phyloP scores from a whole-genome alignment of 2,888 invertebrate genomes.

The Pterostichus madidus region DNA sequence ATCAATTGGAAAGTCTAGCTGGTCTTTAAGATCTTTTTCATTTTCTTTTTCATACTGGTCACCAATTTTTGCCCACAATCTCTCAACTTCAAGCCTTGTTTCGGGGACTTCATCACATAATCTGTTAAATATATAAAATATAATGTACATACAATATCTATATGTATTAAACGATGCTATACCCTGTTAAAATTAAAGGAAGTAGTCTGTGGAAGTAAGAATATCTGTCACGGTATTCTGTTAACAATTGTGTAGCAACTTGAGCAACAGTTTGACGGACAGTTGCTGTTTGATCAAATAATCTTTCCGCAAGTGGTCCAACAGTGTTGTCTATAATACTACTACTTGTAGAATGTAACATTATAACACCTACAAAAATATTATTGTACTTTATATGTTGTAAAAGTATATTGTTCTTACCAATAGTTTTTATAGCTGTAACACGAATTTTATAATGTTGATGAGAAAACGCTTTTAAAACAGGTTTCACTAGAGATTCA shows the following conservation, averaged over 20 bases:
- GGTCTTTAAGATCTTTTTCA: slow-evolving; percentile 91
- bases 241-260: slow-evolving; percentile 88
- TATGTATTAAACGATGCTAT: slow-evolving; percentile 65
- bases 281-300: slow-evolving; percentile 90
- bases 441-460: slow-evolving; percentile 91
- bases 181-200: slow-evolving; percentile 91
- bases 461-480: slow-evolving; percentile 86
- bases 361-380: slow-evolving; percentile 78
- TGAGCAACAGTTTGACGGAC: slow-evolving; percentile 89
- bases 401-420: slow-evolving; percentile 74
- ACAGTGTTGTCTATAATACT: slow-evolving; percentile 82
- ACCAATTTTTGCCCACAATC: slow-evolving; percentile 87
- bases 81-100: slow-evolving; percentile 82
- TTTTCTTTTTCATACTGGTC: slow-evolving; percentile 91
- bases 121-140: slow-evolving; percentile 74
- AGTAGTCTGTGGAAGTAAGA: slow-evolving; percentile 93
- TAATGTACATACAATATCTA: slow-evolving; percentile 6
- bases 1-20: slow-evolving; percentile 86
- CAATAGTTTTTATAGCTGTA: slow-evolving; percentile 86
- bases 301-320: slow-evolving; percentile 89
- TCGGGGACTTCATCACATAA: slow-evolving; percentile 90
- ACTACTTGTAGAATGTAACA: slow-evolving; percentile 81
- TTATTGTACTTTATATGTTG: slow-evolving; percentile 11
- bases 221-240: slow-evolving; percentile 90
- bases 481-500: slow-evolving; percentile 86